A percentile compares a stretch with the other conserved stretches of the same genome.
Evolutionary conservation across 2,888 invertebrate species (phyloP).

Genomic region (Eustalomyia histrio): DNA sequence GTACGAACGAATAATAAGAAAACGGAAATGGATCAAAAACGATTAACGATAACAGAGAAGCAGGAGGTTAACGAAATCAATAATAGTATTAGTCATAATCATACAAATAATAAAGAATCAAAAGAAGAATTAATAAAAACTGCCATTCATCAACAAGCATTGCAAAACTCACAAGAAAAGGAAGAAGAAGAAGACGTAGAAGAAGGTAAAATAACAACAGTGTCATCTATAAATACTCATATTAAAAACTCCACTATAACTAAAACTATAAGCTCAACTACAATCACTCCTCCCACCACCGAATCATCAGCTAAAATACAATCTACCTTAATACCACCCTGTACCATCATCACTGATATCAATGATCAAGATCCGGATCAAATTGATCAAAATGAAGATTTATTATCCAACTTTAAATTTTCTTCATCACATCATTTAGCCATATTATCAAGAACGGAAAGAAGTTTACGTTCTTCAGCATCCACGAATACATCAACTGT

Average conservation of each 20-base stretch:
- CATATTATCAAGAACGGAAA: conserved; percentile 78
- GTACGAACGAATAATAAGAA: conserved; percentile 29
- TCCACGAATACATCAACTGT: conserved; percentile 25
- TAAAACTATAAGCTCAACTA: conserved; percentile 54
- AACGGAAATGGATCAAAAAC: conserved; percentile 49
- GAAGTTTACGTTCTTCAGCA: conserved; percentile 73
- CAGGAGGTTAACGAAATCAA: conserved; percentile 50
- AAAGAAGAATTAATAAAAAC: conserved; percentile 28
- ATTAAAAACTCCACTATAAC: conserved; percentile 52
- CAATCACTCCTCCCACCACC: conserved; percentile 62
- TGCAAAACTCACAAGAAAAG: conserved; percentile 39
- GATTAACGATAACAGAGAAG: conserved; percentile 45
- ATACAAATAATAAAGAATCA: conserved; percentile 32
- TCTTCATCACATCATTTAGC: conserved; percentile 69
- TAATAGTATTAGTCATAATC: conserved; percentile 60
- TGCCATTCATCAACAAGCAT: conserved; percentile 34
- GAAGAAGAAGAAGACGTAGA: not conserved
- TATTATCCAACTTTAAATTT: conserved; percentile 67
- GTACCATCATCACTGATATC: conserved; percentile 50
- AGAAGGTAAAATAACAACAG: not conserved
- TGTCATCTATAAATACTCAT: conserved; percentile 58
- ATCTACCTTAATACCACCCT: conserved; percentile 56
- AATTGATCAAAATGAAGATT: conserved; percentile 44
- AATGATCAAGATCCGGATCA: conserved; percentile 22
- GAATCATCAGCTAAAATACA: conserved; percentile 56